Evolutionary conservation across 2,888 invertebrate genomes (phyloP).

Genomic region (Syrphus vitripennis): DNA sequence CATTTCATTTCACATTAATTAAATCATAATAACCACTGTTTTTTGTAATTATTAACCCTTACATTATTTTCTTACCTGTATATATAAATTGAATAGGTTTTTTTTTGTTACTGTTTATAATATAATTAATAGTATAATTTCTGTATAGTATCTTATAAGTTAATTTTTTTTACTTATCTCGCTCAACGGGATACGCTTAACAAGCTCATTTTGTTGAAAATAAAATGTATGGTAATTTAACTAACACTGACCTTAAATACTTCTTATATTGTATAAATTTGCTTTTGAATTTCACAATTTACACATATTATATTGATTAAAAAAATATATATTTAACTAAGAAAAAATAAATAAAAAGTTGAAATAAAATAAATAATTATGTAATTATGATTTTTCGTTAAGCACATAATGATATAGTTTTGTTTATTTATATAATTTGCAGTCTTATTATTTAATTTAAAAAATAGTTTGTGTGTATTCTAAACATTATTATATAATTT

Average conservation of each 20-base stretch:
- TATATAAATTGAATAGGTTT: conserved; percentile 34
- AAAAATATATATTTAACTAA: conserved; percentile 29
- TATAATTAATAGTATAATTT: conserved; percentile 23
- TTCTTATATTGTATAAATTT: background rate
- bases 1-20: background rate
- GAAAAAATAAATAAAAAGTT: conserved; percentile 35
- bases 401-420: conserved; percentile 44
- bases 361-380: conserved; percentile 16
- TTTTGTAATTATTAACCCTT: background rate
- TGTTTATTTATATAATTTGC: conserved; percentile 46
- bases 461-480: conserved; percentile 47
- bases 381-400: conserved; percentile 13
- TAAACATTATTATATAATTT: conserved; percentile 7
- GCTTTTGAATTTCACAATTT: conserved; percentile 1
- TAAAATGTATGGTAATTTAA: background rate
- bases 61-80: background rate
- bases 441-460: conserved; percentile 70
- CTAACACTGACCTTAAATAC: conserved; percentile 26
- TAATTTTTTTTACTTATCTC: conserved; percentile 44
- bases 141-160: conserved; percentile 47
- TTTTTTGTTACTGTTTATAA: conserved; percentile 25
- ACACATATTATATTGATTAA: no score
- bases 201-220: conserved; percentile 57
- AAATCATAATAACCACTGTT: background rate
- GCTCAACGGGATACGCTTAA: conserved; percentile 66